Conservation (phyloP, 2,888 invertebrate species). For the Himalopsyche japonica region DNA sequence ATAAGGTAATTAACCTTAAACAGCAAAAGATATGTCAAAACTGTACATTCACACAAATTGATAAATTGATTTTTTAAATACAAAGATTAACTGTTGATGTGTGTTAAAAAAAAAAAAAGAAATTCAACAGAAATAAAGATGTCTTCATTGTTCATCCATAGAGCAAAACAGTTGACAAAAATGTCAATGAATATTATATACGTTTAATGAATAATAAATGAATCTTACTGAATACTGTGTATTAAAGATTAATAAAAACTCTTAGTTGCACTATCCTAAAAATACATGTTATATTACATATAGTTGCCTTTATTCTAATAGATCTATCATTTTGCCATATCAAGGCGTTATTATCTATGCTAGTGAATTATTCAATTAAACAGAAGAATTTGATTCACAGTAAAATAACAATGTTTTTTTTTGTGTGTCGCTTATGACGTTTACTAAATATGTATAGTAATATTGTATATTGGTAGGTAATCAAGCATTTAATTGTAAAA, state of each 20-base stretch:
- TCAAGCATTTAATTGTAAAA: neutral
- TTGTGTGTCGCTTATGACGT: neutral
- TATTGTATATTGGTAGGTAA: neutral
- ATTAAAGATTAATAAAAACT: neutral
- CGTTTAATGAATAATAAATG: neutral
- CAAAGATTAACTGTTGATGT: no score
- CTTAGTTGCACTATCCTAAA: neutral
- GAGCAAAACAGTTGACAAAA: neutral
- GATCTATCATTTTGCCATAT: neutral
- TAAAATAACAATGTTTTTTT: neutral
- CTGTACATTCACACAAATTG: no score
- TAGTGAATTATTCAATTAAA: neutral
- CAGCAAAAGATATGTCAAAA: no score
- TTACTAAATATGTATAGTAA: neutral
- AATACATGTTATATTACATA: neutral
- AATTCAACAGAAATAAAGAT: no score
- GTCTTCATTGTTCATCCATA: no score
- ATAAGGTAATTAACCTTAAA: no score
- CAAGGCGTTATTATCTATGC: neutral
- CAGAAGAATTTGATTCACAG: neutral
- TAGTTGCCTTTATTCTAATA: slow-evolving; percentile 3
- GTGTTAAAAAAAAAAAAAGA: no score
- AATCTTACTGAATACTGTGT: neutral
- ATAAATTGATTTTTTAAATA: no score
- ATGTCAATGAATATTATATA: neutral